Base-by-base conservation (phyloP, 2,113 vertebrate genomes). In the Rhinolophus ferrumequinum region DNA sequence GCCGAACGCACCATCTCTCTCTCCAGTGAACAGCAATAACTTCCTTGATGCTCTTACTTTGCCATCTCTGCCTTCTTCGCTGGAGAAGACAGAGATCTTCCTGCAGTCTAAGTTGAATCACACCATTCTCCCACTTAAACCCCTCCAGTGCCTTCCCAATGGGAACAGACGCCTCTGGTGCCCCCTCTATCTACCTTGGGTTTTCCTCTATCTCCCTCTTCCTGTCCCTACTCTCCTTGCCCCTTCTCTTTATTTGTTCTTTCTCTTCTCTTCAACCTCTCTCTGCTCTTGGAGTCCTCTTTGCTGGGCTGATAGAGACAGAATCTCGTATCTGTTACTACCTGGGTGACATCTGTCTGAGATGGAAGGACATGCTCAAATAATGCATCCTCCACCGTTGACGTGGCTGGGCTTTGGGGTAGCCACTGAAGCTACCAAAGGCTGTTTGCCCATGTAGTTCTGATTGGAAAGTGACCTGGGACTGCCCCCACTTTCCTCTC, bases 61-160 rank as follows among this genome's bases (percentile, higher is more conserved):
- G 19, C 24, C 64, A 33, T 5, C 44, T 26, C 66, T 12, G 30
- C 56, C 14, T n/a, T 33, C 41, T 70, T 75, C 38, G n/a, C 50
- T 35, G 28, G 0, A 3, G 38, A 52, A 66, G 54, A 33, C 10
- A 22, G 52, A 56, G 19, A 19, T 41, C 21, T 19, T 24, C 15
- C 21, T 6, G 8, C 0, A 7, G 1, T 33, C 10, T 2, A 1
- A 28, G 6, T 5, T 0, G 1, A 6, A 11, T 41, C 26, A 9
- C 44, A 8, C 16, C 6, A 1, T 1, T 11, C 5, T 33, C 38
- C 14, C 9, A 10, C 6, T 4, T 56, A 28, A 26, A 41, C 41
- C 12, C 13, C 13, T n/a, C 41, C 22, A 19, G 0, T 8, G 33
- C 12, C 52, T 86, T 50, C 19, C 75, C 24, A 6, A 16, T n/a